Base-by-base conservation (phyloP, 2,797 vertebrate species). In the Hemitrygon akajei region DNA sequence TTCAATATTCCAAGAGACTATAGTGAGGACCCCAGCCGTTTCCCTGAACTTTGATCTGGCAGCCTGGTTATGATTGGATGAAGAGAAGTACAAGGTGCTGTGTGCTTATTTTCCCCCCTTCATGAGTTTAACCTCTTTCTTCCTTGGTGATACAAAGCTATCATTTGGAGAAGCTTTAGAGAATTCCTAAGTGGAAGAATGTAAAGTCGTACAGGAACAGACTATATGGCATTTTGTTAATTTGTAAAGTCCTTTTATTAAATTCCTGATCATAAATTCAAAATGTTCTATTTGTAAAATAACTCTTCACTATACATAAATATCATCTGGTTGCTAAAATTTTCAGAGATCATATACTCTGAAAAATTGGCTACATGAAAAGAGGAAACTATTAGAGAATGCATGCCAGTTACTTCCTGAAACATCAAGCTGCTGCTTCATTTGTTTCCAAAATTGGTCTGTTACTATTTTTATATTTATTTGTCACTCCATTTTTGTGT, bases 11-110 rank as follows among this genome's bases (percentile, higher is more conserved):
- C 99, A n/a, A 98, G 96, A 9, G 98, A 99, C 93, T 99, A 99
- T 96, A 99, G 98, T 96, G 99, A 99, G 96, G 98, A 99, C 95
- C 99, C 98, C 0, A 99, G 98, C 95, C 98, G 98, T 93, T 99
- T 99, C 96, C 99, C 99, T 0, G 99, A 99, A 95, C 98, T 99
- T 96, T 99, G 97, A 96, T 94, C 94, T 94, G 60, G 82, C 14
- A 0, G 60, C 60, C 71, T 73, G 69, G 40, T 40, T 47, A 75
- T 73, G 73, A 40, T 76, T 37, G 91, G 71, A 89, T 34, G 20
- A 69, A 56, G 9, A 84, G 89, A 91, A 71, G 47, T 96, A 94
- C 93, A 94, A 94, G 96, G 95, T 95, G 96, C 96, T 95, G 60
- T 95, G 95, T 86, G 95, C 95, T 87, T 94, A 96, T 96, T 96